A percentile compares a stretch with the other conserved stretches of the same genome.
Evolutionary conservation across 2,888 invertebrate species (phyloP).

Genomic region (Eugnorisma glareosa): DNA sequence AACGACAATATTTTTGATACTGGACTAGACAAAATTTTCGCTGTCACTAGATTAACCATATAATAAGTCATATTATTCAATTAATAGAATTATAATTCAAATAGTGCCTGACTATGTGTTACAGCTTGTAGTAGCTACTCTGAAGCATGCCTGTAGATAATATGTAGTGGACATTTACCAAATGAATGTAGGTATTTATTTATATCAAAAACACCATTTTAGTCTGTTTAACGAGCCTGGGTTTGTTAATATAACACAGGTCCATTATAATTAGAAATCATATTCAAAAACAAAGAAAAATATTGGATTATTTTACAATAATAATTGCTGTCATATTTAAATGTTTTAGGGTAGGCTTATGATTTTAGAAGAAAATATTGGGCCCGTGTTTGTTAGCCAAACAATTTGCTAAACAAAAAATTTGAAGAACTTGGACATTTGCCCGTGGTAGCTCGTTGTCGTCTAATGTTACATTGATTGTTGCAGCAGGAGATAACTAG

Average conservation of each 20-base stretch:
- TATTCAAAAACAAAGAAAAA: neutral
- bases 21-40: conserved; percentile 2
- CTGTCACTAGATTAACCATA: neutral
- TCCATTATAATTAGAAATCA: conserved; percentile 4
- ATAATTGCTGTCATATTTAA: conserved; percentile 21
- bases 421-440: neutral
- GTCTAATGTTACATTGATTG: neutral
- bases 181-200: conserved; percentile 6
- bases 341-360: conserved; percentile 11
- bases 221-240: conserved; percentile 4
- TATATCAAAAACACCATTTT: neutral
- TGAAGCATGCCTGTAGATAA: neutral
- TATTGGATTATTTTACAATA: neutral
- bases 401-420: too few relatives aligned
- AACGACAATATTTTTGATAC: conserved; percentile 51
- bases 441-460: neutral
- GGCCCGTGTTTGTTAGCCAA: neutral
- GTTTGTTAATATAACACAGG: conserved; percentile 7
- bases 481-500: conserved; percentile 15
- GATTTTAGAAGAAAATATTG: conserved; percentile 1
- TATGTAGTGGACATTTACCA: conserved; percentile 17
- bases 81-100: neutral
- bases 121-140: neutral
- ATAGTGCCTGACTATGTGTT: conserved; percentile 7
- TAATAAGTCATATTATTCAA: neutral